Evolutionary conservation across 2,888 invertebrate species (phyloP).

Genomic region (Leucoptera coffeella): DNA sequence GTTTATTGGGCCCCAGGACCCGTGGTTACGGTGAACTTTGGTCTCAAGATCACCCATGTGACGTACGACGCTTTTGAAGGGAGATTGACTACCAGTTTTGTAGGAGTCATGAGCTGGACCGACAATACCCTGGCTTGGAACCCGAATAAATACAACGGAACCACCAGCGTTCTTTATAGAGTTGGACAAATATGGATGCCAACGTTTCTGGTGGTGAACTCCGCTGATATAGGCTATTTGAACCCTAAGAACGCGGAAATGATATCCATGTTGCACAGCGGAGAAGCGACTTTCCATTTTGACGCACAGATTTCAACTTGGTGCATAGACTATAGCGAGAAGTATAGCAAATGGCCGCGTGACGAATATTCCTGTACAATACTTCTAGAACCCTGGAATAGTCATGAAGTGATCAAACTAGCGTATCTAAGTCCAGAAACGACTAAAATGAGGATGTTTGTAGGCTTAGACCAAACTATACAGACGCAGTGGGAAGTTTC

Average conservation of each 20-base stretch:
- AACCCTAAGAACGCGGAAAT: constrained; percentile 20
- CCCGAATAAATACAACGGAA: constrained; percentile 47
- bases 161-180: constrained; percentile 33
- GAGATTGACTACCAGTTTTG: constrained; percentile 19
- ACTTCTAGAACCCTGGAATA: constrained; percentile 27
- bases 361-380: constrained; percentile 24
- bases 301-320: constrained; percentile 19
- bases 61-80: constrained; percentile 23
- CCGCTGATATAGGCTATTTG: constrained; percentile 15
- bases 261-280: constrained; percentile 21
- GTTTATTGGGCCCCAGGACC: constrained; percentile 23
- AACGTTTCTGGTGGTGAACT: constrained; percentile 35
- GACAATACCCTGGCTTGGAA: constrained; percentile 59
- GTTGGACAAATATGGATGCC: constrained; percentile 58
- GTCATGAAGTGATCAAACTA: constrained; percentile 22
- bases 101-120: constrained; percentile 60
- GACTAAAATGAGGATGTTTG: constrained; percentile 15
- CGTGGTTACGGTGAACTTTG: constrained; percentile 15
- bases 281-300: constrained; percentile 26
- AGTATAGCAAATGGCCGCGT: constrained; percentile 26
- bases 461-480: constrained; percentile 16
- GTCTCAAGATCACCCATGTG: constrained; percentile 19
- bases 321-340: constrained; percentile 15
- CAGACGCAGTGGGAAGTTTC: constrained; percentile 20
- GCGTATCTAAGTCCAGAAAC: constrained; percentile 11